Evolutionary conservation across 2,888 invertebrate species (phyloP).

Genomic region (Synanthedon tipuliformis): DNA sequence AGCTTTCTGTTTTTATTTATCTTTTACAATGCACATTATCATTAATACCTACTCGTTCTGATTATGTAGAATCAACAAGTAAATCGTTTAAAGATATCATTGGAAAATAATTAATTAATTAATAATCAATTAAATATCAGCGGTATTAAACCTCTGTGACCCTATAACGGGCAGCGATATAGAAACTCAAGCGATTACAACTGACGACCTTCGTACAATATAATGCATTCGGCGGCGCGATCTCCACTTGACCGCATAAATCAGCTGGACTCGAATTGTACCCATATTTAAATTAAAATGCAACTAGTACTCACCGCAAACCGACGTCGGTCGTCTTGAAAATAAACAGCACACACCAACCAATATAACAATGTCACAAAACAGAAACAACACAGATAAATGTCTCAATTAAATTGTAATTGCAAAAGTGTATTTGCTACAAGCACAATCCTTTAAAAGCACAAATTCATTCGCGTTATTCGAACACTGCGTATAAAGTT

Average conservation of each 20-base stretch:
- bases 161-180: constrained; percentile 25
- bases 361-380: constrained; percentile 52
- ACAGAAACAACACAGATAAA: constrained; percentile 56
- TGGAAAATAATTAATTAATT: background rate
- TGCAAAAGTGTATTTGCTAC: constrained; percentile 19
- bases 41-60: background rate
- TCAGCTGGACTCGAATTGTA: constrained; percentile 39
- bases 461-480: constrained; percentile 50
- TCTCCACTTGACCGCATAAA: constrained; percentile 47
- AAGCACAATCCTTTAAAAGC: constrained; percentile 33
- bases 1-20: too few relatives aligned
- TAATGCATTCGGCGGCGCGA: constrained; percentile 47
- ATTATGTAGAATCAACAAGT: background rate
- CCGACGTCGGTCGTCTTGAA: constrained; percentile 50
- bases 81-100: background rate
- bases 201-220: constrained; percentile 45
- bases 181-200: constrained; percentile 38
- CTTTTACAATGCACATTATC: too few relatives aligned
- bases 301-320: constrained; percentile 60
- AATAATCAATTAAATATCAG: constrained; percentile 4
- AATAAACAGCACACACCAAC: constrained; percentile 52
- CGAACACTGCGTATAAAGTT: constrained; percentile 53
- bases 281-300: constrained; percentile 46
- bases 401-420: constrained; percentile 14
- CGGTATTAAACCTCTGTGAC: constrained; percentile 20